A percentile compares a stretch with the other conserved stretches of the same genome.
phyloP scores from a whole-genome alignment of 2,888 invertebrate species.

The Leptura quadrifasciata region DNA sequence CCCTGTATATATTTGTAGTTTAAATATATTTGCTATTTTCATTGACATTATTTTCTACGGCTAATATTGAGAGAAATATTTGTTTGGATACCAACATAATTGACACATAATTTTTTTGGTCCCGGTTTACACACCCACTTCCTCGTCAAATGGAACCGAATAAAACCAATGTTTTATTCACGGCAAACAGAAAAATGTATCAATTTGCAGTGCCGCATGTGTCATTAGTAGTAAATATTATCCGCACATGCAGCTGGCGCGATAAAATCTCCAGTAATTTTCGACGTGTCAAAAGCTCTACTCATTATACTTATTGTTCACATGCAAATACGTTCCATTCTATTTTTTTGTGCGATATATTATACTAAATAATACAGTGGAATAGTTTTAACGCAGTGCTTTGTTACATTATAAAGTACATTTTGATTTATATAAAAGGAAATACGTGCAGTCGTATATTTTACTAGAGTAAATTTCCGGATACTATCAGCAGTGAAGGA shows the following conservation, averaged over 20 bases:
- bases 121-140: no score
- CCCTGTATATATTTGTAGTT: no score
- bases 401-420: background rate
- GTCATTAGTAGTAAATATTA: background rate
- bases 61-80: no score
- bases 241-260: background rate
- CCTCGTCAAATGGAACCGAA: no score
- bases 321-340: background rate
- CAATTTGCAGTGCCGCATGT: background rate
- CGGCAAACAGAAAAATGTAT: background rate
- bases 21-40: no score
- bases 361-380: background rate
- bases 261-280: constrained; percentile 7
- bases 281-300: background rate
- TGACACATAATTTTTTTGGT: no score
- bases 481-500: background rate
- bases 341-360: background rate
- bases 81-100: no score
- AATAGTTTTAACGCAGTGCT: no score
- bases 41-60: no score
- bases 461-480: constrained; percentile 6
- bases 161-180: background rate
- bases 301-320: background rate
- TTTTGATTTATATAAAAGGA: background rate
- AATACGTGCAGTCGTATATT: background rate